These are phyloP conservation scores for Orthonychiurus folsomi DNA, from an alignment of 2,888 invertebrate species.

Conservation along the genomic window DNA sequence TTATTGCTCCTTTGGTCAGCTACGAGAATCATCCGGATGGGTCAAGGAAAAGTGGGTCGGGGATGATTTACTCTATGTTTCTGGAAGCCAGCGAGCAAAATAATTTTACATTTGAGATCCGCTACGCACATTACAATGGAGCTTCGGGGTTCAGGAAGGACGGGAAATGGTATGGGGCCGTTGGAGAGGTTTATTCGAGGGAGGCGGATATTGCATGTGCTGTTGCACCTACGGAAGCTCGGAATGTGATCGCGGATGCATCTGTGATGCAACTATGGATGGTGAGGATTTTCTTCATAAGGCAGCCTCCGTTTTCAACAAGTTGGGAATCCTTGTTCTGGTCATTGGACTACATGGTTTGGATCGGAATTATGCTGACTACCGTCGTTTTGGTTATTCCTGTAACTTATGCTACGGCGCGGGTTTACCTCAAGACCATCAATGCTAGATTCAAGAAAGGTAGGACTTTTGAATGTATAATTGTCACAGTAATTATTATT, in stretches of 20 bases:
- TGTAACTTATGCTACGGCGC: neutral
- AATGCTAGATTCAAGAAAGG: neutral
- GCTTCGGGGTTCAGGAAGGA: conserved; percentile 8
- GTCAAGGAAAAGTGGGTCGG: neutral
- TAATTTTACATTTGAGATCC: conserved; percentile 9
- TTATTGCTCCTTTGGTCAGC: neutral
- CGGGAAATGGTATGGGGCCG: conserved; percentile 14
- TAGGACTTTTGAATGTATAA: too few relatives aligned
- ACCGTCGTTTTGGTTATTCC: conserved; percentile 2
- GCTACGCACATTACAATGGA: conserved; percentile 5
- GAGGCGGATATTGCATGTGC: conserved; percentile 13
- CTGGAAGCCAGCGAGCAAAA: neutral
- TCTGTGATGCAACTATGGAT: conserved; percentile 10
- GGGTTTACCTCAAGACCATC: neutral
- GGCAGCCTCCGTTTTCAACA: conserved; percentile 2
- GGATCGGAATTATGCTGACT: neutral
- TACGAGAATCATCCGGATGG: conserved; percentile 4
- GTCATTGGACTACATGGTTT: neutral
- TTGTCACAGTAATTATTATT: too few relatives aligned
- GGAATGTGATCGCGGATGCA: conserved; percentile 8
- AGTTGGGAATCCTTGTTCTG: conserved; percentile 6
- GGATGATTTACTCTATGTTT: conserved; percentile 6
- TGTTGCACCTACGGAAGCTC: conserved; percentile 8
- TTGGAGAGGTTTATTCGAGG: conserved; percentile 11
- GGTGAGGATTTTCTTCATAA: conserved; percentile 1